Base-by-base conservation (phyloP, 2,888 invertebrate genomes). In the Sinelater perroti region DNA sequence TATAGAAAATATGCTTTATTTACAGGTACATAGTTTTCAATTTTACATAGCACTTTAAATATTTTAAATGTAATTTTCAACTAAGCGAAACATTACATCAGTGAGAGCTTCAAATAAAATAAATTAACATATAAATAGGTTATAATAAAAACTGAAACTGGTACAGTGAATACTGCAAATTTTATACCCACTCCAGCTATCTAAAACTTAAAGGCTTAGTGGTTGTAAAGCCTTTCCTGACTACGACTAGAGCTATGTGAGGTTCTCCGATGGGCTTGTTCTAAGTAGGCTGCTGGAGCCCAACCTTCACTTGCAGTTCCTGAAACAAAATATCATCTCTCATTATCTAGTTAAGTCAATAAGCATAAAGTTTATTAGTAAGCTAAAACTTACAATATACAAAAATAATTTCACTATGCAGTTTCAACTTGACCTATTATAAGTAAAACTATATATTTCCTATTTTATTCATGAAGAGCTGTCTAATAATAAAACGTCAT, bases 261-360 rank as follows among this genome's bases (percentile, higher is more conserved):
- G 8, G 86, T 85, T 81, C 89, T 91, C 74, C 89, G 85, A 79
- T 87, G 88, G 68, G 83, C 75, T 64, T 83, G 84, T 81, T 93
- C 93, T 79, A 96, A 83, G 81, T 95, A 96, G 21, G 94, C 93
- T 46, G 94, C 93, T 53, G 96, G 96, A 57, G 93, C 95, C 96
- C 96, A 97, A 67, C 95, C 95, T 79, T 93, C 93, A 72, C 87
- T 83, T 67, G 86, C 83, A 60, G 82, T 81, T 67, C 86, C 89
- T 80, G 78, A 79, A 82, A 75, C 42, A 68, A 61, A n/a, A n/a
- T n/a, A n/a, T n/a, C n/a, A n/a, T n/a, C n/a, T n/a, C n/a, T n/a
- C n/a, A n/a, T n/a, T n/a, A n/a, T n/a, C n/a, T n/a, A n/a, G n/a
- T n/a, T n/a, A n/a, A n/a, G n/a, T n/a, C n/a, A n/a, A n/a, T n/a